Percentiles rank a stretch among this genome's conserved stretches.
Conservation (phyloP, 2,797 vertebrate species). For the Scleropages formosus region DNA sequence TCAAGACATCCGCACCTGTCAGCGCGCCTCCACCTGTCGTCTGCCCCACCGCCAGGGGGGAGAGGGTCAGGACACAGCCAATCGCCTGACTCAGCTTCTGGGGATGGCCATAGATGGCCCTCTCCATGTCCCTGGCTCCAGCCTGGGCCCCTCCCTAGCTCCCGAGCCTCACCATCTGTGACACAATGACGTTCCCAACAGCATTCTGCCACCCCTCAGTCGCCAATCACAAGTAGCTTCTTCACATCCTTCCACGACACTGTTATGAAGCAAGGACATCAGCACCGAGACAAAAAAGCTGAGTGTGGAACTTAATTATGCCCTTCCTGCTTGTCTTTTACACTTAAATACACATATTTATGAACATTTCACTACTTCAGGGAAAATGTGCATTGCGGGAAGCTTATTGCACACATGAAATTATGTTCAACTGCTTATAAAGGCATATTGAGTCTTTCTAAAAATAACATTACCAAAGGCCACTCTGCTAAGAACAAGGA, state of each 20-base stretch:
- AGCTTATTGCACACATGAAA: slow-evolving; percentile 37
- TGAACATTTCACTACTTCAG: too few relatives aligned
- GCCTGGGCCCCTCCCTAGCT: slow-evolving; percentile 28
- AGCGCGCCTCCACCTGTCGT: slow-evolving; percentile 68
- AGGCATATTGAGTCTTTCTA: slow-evolving; percentile 43
- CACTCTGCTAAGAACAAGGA: slow-evolving; percentile 17
- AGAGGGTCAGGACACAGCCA: slow-evolving; percentile 49
- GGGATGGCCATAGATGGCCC: slow-evolving; percentile 69
- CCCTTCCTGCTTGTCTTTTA: too few relatives aligned
- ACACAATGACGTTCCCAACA: slow-evolving; percentile 21
- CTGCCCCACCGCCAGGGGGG: slow-evolving; percentile 43
- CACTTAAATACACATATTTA: too few relatives aligned
- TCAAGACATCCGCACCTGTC: slow-evolving; percentile 75
- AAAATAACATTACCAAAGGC: slow-evolving; percentile 47
- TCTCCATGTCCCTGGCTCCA: slow-evolving; percentile 39
- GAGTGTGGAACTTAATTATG: too few relatives aligned
- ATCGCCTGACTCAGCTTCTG: slow-evolving; percentile 50
- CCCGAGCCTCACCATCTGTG: slow-evolving; percentile 26
- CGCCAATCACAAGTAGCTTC: slow-evolving; percentile 29
- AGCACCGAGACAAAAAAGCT: background rate
- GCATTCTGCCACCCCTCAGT: slow-evolving; percentile 26
- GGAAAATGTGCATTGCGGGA: background rate
- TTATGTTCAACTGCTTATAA: slow-evolving; percentile 32
- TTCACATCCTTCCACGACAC: slow-evolving; percentile 28
- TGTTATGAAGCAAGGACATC: background rate